Evolutionary conservation across 2,888 invertebrate genomes (phyloP).

Genomic region (Ophioninae sp.): DNA sequence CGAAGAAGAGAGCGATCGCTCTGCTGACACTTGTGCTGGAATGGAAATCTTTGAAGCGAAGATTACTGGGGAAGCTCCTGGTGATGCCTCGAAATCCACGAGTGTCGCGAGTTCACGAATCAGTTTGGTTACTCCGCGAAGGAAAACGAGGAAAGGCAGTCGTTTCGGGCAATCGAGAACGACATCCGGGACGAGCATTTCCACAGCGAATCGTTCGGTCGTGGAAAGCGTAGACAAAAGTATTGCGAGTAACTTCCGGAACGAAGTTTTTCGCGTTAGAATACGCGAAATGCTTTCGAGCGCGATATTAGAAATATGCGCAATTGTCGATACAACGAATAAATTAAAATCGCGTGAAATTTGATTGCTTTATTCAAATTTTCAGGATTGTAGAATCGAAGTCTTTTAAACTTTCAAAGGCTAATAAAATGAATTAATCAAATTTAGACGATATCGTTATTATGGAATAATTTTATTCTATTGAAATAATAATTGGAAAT

Average conservation of each 20-base stretch:
- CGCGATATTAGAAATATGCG: conserved; percentile 65
- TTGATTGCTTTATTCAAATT: conserved; percentile 18
- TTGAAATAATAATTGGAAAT: no score
- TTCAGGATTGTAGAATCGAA: conserved; percentile 3
- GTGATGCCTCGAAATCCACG: conserved; percentile 30
- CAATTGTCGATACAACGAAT: conserved; percentile 68
- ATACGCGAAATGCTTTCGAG: conserved; percentile 66
- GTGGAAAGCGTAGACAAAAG: not conserved
- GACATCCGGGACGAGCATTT: conserved; percentile 27
- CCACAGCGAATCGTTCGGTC: conserved; percentile 14
- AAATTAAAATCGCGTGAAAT: conserved; percentile 63
- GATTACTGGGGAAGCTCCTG: conserved; percentile 6
- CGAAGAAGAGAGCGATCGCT: conserved; percentile 66
- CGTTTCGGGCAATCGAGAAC: conserved; percentile 25
- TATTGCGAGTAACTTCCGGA: conserved; percentile 54
- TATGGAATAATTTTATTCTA: no score
- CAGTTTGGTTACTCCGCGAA: conserved; percentile 29
- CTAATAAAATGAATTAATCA: no score
- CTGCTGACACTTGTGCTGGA: conserved; percentile 44
- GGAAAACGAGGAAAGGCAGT: conserved; percentile 12
- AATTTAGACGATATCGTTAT: no score
- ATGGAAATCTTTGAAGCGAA: not conserved
- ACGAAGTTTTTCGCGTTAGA: conserved; percentile 68
- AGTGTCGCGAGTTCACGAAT: conserved; percentile 13
- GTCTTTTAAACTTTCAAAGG: no score